Evolutionary conservation across 1,140 invertebrate species (phyloP).

Genomic region (Bombus pyrosoma): DNA sequence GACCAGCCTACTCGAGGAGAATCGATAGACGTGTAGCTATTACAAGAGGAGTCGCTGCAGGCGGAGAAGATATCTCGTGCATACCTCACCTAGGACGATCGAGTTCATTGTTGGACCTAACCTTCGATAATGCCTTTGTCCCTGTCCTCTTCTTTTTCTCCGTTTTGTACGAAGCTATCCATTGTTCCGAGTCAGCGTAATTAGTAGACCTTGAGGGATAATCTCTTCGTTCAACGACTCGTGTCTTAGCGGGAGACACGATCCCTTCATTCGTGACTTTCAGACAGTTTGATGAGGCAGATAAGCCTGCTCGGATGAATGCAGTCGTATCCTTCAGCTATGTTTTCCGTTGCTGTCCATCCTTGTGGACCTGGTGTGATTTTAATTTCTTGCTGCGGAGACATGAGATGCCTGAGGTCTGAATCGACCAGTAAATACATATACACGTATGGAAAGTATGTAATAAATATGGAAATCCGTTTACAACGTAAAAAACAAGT

Average conservation of each 20-base stretch:
- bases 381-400: neutral
- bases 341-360: neutral
- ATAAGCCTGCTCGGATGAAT: conserved; percentile 34
- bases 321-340: conserved; percentile 10
- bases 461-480: neutral
- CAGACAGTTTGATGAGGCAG: conserved; percentile 17
- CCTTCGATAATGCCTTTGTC: conserved; percentile 63
- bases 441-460: neutral
- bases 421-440: neutral
- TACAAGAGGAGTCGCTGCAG: conserved; percentile 27
- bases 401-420: neutral
- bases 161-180: conserved; percentile 47
- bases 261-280: conserved; percentile 41
- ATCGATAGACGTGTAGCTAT: conserved; percentile 6
- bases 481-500: neutral
- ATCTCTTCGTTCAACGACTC: conserved; percentile 57
- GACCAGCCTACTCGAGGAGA: neutral
- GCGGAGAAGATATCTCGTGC: conserved; percentile 29
- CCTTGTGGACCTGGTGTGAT: neutral
- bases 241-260: conserved; percentile 35
- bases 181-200: conserved; percentile 62
- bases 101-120: conserved; percentile 62
- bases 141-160: conserved; percentile 38
- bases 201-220: conserved; percentile 64
- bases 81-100: conserved; percentile 59